Evolutionary conservation across 2,797 vertebrate genomes (phyloP), one percentile per base, ranked within the genome.

Genomic region (Anabacerthia variegaticeps): DNA sequence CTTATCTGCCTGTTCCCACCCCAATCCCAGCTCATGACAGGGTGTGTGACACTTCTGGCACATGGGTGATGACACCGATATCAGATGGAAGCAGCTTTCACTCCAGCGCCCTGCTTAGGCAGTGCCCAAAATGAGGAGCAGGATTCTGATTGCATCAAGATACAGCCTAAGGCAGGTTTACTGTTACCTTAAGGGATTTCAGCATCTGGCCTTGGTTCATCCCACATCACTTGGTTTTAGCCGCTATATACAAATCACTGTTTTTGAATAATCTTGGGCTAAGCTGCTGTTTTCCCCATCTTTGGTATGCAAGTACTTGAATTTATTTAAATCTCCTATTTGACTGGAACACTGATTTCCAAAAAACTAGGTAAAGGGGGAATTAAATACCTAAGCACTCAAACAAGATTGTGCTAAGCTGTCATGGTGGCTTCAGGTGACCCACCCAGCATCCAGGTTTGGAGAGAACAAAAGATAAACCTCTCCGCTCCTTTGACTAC

Each of bases 41-140:
- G 15, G 51, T 48, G 12, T 5, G 9, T 63, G 68, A 24, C 2
- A 9, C n/a, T 61, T 54, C 17, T 63, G 72, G 48, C 59, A 17
- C 0, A 0, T n/a, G 72, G 48, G 12, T 27, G 62, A 51, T 91
- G 66, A 39, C 83, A 24, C 72, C 0, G 0, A 19, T 11, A 6
- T 69, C 37, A 55, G 23, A 7, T 17, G 84, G 61, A 63, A 43
- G 44, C 7, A 0, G 7, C 54, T 90, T 14, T 56, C 0, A 0
- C 41, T 85, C 73, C 52, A 30, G 24, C 11, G 58, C n/a, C 48
- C 58, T 55, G 52, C 76, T 86, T 41, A 89, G 62, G 54, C 87
- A 63, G 56, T 0, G 0, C 36, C 46, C 37, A 32, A 52, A 89
- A 8, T 9, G 54, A 36, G 85, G 28, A 19, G 22, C 39, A 3